These are phyloP conservation scores for Conus betulinus DNA, from an alignment of 1,140 invertebrate species.

Conservation along the genomic window DNA sequence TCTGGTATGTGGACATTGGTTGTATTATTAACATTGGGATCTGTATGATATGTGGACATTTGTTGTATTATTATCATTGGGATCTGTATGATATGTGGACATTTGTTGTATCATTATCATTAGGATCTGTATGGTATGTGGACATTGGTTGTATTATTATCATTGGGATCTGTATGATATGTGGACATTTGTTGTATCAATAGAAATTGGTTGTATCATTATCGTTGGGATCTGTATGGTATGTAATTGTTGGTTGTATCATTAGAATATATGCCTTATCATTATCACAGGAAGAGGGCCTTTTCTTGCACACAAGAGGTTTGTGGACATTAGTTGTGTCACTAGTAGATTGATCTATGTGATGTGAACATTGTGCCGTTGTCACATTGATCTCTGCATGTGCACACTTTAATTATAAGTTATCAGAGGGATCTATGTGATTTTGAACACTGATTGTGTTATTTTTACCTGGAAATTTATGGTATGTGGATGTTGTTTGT, in stretches of 20 bases:
- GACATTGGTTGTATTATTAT: neutral
- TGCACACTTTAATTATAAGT: neutral
- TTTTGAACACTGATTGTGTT: neutral
- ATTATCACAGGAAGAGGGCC: no score
- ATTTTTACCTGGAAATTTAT: no score
- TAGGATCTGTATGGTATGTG: constrained; percentile 92
- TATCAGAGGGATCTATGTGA: neutral
- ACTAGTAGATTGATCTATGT: neutral
- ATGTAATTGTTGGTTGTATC: neutral
- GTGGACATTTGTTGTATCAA: no score
- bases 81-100: constrained; percentile 45
- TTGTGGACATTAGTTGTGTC: neutral
- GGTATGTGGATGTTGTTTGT: no score
- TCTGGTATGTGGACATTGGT: constrained; percentile 80
- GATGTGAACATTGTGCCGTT: neutral
- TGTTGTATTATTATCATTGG: no score
- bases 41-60: no score
- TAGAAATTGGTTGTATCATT: constrained; percentile 85
- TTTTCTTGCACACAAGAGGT: no score
- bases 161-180: no score
- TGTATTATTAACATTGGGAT: neutral
- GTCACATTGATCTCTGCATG: neutral
- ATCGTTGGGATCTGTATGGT: constrained; percentile 97
- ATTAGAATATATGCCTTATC: no score
- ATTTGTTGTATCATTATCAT: constrained; percentile 90